Conservation (phyloP, 2,113 vertebrate species). For the Aramus guarauna region DNA sequence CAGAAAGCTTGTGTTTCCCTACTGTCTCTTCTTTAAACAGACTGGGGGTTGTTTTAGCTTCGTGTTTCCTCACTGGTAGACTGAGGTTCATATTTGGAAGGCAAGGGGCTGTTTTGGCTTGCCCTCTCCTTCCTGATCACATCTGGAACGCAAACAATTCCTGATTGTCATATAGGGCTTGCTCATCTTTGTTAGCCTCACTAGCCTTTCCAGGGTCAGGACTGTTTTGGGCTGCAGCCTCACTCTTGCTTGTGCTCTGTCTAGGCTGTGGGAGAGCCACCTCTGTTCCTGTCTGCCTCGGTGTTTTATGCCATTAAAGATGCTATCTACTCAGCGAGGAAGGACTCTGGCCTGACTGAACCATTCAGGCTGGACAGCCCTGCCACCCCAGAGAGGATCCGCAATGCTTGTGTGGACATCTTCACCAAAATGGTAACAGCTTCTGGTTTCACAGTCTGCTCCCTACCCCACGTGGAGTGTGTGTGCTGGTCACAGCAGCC, state of each 20-base stretch:
- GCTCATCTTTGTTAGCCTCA: background rate
- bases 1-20: background rate
- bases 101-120: background rate
- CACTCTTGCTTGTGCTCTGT: background rate
- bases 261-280: conserved; percentile 93
- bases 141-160: background rate
- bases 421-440: conserved; percentile 87
- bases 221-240: background rate
- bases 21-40: background rate
- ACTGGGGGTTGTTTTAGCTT: background rate
- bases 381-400: conserved; percentile 90
- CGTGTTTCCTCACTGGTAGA: background rate
- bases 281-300: conserved; percentile 91
- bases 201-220: background rate
- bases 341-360: conserved; percentile 68
- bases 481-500: background rate
- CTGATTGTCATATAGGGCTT: background rate
- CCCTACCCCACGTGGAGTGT: background rate
- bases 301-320: conserved; percentile 96
- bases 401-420: conserved; percentile 86
- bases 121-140: background rate
- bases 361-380: conserved; percentile 90
- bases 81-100: background rate
- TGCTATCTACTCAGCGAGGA: conserved; percentile 76
- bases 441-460: background rate